phyloP scores from a whole-genome alignment of 2,113 vertebrate species.

The Isurus oxyrinchus region DNA sequence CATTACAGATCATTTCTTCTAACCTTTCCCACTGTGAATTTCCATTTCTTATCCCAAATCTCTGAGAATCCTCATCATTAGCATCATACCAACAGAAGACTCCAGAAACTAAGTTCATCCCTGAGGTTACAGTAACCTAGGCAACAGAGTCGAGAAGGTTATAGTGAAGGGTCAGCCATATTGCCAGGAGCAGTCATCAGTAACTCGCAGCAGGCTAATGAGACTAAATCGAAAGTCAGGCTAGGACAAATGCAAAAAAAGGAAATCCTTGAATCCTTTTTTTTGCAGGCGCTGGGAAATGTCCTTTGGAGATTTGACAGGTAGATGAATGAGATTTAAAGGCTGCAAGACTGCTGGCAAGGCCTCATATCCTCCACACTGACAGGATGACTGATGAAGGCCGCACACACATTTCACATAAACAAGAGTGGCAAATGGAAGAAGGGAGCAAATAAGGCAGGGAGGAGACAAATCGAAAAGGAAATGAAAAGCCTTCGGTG shows the following conservation, averaged over 20 bases:
- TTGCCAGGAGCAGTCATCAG: not conserved
- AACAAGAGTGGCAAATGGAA: conserved; percentile 6
- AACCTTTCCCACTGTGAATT: not conserved
- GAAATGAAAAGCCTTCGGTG: conserved; percentile 7
- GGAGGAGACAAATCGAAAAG: not conserved
- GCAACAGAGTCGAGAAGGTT: not conserved
- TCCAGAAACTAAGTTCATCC: not conserved
- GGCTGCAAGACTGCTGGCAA: conserved; percentile 10
- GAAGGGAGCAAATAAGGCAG: not conserved
- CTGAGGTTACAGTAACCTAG: not conserved
- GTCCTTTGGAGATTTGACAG: not conserved
- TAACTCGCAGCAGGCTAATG: not conserved
- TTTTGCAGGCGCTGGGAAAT: conserved; percentile 5
- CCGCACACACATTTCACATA: not conserved
- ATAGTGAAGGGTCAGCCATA: not conserved
- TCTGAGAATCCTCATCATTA: not conserved
- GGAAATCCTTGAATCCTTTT: not conserved
- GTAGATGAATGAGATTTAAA: conserved; percentile 14
- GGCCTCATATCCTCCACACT: not conserved
- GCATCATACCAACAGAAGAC: not conserved
- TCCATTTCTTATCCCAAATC: not conserved
- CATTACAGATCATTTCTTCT: not conserved
- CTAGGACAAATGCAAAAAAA: not conserved
- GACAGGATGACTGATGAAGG: conserved; percentile 18
- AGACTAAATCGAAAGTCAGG: not conserved